Evolutionary conservation across 1,140 invertebrate species (phyloP).

Genomic region (Drosophila bipectinata): DNA sequence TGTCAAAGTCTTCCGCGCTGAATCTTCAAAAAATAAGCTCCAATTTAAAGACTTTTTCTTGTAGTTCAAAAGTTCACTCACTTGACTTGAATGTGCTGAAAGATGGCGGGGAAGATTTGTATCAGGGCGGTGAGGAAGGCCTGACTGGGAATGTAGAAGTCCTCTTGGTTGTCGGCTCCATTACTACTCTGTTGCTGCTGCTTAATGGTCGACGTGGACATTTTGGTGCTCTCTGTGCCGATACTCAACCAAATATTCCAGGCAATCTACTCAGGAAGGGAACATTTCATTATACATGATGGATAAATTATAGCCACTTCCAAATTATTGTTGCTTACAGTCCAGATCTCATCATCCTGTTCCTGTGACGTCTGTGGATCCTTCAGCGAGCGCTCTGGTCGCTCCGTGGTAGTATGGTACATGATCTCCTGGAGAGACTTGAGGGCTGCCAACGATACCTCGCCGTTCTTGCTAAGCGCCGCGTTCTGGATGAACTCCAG

Average conservation of each 20-base stretch:
- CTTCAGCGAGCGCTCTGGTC: constrained; percentile 68
- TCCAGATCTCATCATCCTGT: constrained; percentile 89
- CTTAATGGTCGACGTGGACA: constrained; percentile 85
- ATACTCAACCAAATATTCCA: constrained; percentile 95
- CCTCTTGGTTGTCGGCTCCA: constrained; percentile 78
- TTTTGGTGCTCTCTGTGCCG: constrained; percentile 90
- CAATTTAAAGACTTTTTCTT: background rate
- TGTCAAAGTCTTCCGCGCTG: constrained; percentile 90
- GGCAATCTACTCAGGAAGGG: constrained; percentile 84
- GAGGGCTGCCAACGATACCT: constrained; percentile 96
- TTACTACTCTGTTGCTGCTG: constrained; percentile 43
- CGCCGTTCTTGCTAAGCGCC: constrained; percentile 95
- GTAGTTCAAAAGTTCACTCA: constrained; percentile 68
- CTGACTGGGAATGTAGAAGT: constrained; percentile 94
- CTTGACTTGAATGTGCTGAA: constrained; percentile 93
- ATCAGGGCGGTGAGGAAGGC: constrained; percentile 96
- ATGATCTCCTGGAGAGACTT: constrained; percentile 98
- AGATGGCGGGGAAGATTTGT: constrained; percentile 97
- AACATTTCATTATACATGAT: background rate
- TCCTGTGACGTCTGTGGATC: constrained; percentile 67
- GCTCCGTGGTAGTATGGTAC: constrained; percentile 84
- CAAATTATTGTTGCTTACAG: constrained; percentile 75
- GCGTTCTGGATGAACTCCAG: constrained; percentile 97
- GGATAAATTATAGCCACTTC: no score
- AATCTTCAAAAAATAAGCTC: constrained; percentile 85